Percentiles rank a stretch among this genome's conserved stretches.
Conservation (phyloP, 1,140 invertebrate species). For the Neotoxoptera formosana region DNA sequence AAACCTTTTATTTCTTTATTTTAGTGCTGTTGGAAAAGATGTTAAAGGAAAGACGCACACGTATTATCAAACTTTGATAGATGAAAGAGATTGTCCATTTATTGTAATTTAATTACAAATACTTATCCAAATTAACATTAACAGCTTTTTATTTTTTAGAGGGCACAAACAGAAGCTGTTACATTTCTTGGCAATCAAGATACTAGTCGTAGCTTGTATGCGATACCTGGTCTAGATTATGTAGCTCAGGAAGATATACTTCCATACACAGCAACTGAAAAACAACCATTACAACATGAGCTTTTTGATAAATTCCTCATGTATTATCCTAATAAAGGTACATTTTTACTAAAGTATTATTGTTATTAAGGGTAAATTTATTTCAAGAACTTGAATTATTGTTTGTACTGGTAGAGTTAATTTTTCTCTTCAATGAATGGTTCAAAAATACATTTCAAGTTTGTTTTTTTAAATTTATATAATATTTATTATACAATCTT, state of each 20-base stretch:
- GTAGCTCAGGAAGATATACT: conserved; percentile 95
- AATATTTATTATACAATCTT: neutral
- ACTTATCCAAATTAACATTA: neutral
- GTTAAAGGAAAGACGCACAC: conserved; percentile 89
- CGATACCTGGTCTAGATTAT: conserved; percentile 95
- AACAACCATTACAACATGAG: conserved; percentile 89
- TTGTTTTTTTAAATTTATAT: neutral
- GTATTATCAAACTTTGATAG: conserved; percentile 97
- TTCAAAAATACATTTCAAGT: neutral
- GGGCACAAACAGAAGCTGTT: conserved; percentile 95
- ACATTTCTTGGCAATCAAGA: conserved; percentile 97
- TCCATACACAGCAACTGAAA: conserved; percentile 83
- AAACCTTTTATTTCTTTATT: neutral
- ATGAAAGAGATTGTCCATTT: conserved; percentile 93
- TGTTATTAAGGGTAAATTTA: neutral
- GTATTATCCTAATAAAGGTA: conserved; percentile 79
- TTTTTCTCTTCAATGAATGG: neutral
- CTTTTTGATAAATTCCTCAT: conserved; percentile 95
- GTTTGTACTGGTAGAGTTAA: neutral
- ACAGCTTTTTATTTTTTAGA: conserved; percentile 66
- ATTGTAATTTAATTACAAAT: conserved; percentile 76
- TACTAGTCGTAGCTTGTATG: conserved; percentile 89
- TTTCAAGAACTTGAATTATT: neutral
- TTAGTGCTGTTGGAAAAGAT: conserved; percentile 75
- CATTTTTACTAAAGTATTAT: neutral